phyloP scores from a whole-genome alignment of 2,888 invertebrate genomes.

The Thymelicus lineola region DNA sequence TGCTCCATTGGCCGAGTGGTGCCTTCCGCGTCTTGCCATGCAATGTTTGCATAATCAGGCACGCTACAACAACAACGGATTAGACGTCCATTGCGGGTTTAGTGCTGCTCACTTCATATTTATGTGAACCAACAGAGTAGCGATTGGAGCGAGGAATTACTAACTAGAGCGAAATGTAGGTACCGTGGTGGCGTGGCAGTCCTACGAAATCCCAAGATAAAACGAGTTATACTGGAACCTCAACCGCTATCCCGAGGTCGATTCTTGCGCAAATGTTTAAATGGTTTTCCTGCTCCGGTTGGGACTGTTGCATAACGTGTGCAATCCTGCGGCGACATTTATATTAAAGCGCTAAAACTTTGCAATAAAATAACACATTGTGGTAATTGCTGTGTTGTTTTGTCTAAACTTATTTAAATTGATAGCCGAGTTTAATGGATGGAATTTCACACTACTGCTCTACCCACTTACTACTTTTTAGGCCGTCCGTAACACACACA shows the following conservation, averaged over 20 bases:
- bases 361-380: conserved; percentile 2
- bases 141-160: conserved; percentile 2
- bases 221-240: conserved; percentile 74
- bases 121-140: not conserved
- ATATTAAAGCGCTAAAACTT: conserved; percentile 18
- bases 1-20: conserved; percentile 80
- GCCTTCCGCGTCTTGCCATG: conserved; percentile 78
- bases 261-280: conserved; percentile 73
- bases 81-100: conserved; percentile 42
- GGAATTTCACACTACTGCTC: no score
- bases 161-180: conserved; percentile 16
- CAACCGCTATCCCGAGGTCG: conserved; percentile 67
- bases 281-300: conserved; percentile 67
- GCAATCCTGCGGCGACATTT: conserved; percentile 33
- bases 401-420: not conserved
- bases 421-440: not conserved
- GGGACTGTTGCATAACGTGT: conserved; percentile 46
- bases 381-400: conserved; percentile 11
- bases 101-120: not conserved
- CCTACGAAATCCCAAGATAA: conserved; percentile 54
- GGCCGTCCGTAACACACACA: no score
- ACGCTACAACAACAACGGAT: conserved; percentile 44
- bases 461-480: no score
- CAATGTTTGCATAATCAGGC: conserved; percentile 69
- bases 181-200: conserved; percentile 39